phyloP scores from a whole-genome alignment of 1,140 invertebrate genomes.

The Heliconius himera region DNA sequence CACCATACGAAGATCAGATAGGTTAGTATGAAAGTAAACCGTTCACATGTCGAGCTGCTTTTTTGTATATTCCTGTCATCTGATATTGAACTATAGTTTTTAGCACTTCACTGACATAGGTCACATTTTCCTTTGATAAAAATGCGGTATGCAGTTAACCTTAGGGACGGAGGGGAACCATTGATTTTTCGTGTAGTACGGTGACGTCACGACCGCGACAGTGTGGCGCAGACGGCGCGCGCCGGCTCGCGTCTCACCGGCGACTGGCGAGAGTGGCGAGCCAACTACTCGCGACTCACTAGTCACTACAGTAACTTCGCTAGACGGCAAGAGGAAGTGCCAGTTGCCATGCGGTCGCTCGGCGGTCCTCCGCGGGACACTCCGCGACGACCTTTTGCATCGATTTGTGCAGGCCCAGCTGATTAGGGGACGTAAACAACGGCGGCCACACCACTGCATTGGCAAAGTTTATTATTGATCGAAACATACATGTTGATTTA shows the following conservation, averaged over 20 bases:
- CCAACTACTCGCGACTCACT: conserved; percentile 26
- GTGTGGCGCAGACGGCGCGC: conserved; percentile 67
- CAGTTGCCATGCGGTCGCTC: conserved; percentile 69
- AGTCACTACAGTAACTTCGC: conserved; percentile 34
- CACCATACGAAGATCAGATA: conserved; percentile 68
- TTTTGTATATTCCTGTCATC: conserved; percentile 51
- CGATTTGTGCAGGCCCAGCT: conserved; percentile 61
- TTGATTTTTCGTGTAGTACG: conserved; percentile 75
- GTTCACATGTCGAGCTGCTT: conserved; percentile 62
- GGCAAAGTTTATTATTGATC: background rate
- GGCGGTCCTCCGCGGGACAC: conserved; percentile 58
- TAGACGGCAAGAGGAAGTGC: conserved; percentile 58
- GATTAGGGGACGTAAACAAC: conserved; percentile 48
- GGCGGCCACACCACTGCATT: background rate
- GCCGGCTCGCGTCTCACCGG: conserved; percentile 72
- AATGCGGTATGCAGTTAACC: conserved; percentile 80
- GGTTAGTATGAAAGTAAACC: conserved; percentile 60
- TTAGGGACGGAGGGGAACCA: conserved; percentile 68
- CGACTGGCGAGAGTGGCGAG: conserved; percentile 61
- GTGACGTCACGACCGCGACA: conserved; percentile 71
- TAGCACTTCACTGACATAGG: conserved; percentile 75
- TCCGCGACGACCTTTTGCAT: conserved; percentile 66
- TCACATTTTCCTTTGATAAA: conserved; percentile 73
- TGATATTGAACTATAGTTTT: conserved; percentile 45
- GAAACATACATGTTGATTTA: too few relatives aligned